These are phyloP conservation scores for Poecilia picta DNA, from an alignment of 2,797 vertebrate species.

Conservation along the genomic window DNA sequence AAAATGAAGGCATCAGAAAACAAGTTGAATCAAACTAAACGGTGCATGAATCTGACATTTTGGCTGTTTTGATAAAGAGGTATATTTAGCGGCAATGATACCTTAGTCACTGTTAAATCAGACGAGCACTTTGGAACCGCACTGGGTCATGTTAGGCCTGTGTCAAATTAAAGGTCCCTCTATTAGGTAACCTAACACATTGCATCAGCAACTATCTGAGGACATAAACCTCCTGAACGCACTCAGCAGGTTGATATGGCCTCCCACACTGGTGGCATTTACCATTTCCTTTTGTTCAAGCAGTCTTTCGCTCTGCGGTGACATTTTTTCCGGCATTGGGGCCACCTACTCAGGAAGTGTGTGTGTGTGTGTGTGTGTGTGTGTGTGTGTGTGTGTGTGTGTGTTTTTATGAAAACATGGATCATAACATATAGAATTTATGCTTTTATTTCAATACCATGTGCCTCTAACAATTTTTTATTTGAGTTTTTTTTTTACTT, in stretches of 20 bases:
- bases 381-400: no score
- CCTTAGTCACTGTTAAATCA: constrained; percentile 4
- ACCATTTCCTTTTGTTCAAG: constrained; percentile 21
- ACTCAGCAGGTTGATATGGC: constrained; percentile 5
- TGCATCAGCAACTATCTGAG: constrained; percentile 4
- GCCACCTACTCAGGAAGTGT: constrained; percentile 10
- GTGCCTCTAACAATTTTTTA: neutral
- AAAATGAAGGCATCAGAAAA: constrained; percentile 1
- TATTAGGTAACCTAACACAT: neutral
- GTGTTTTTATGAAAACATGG: neutral
- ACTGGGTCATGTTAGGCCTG: neutral
- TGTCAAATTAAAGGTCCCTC: neutral
- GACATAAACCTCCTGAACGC: constrained; percentile 3
- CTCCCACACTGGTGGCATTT: constrained; percentile 15
- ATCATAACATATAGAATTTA: neutral
- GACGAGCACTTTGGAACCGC: neutral
- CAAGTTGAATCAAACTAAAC: neutral
- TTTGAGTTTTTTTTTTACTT: neutral
- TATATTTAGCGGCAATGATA: neutral
- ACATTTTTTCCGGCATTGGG: constrained; percentile 15
- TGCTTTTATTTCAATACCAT: neutral
- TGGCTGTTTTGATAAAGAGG: neutral
- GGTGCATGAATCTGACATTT: neutral
- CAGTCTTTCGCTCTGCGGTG: neutral
- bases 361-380: no score